Conservation (phyloP, 2,113 vertebrate species). For the Clarias batrachus region DNA sequence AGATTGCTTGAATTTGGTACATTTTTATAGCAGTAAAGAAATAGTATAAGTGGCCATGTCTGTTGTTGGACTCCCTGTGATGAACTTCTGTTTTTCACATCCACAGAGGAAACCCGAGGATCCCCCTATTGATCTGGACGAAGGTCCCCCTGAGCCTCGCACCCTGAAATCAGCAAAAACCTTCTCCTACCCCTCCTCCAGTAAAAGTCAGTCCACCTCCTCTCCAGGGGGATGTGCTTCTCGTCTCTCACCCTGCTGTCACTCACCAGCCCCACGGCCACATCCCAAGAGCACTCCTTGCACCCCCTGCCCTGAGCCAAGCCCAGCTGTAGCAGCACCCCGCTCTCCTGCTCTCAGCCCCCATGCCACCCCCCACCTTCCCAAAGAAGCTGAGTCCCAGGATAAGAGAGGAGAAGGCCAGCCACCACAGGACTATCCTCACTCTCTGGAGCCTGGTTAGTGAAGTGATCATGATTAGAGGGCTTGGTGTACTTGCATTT, state of each 20-base stretch:
- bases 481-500: background rate
- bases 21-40: background rate
- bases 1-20: background rate
- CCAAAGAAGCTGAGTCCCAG: constrained; percentile 75
- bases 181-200: constrained; percentile 81
- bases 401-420: constrained; percentile 80
- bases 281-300: constrained; percentile 78
- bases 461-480: background rate
- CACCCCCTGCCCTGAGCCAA: constrained; percentile 81
- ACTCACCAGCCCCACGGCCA: constrained; percentile 77
- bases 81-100: background rate
- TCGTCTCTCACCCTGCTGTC: constrained; percentile 86
- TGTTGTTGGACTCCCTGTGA: constrained; percentile 30
- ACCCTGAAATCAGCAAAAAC: constrained; percentile 82
- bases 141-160: constrained; percentile 71
- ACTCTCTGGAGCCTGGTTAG: constrained; percentile 86
- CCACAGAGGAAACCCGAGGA: constrained; percentile 85
- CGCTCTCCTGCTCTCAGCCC: constrained; percentile 80
- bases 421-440: constrained; percentile 79
- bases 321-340: constrained; percentile 78
- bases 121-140: constrained; percentile 75
- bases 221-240: constrained; percentile 73
- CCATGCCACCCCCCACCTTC: constrained; percentile 72
- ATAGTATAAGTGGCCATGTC: background rate
- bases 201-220: constrained; percentile 70